phyloP scores from a whole-genome alignment of 2,888 invertebrate species.

The Chironomus riparius region DNA sequence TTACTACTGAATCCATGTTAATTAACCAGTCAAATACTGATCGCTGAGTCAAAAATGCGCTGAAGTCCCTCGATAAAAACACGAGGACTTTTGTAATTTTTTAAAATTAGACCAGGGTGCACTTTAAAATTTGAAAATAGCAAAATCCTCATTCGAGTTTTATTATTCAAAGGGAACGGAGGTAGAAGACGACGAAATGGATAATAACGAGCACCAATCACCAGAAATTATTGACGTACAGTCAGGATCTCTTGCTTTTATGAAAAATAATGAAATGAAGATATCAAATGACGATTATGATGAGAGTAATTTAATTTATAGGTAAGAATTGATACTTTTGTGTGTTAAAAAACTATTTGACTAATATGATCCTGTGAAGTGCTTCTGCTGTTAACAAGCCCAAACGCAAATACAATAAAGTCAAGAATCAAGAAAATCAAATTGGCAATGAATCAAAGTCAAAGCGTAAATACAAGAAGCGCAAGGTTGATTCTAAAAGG shows the following conservation, averaged over 20 bases:
- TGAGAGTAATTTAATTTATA: conserved; percentile 21
- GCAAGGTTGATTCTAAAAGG: not conserved
- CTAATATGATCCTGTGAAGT: too few species aligned
- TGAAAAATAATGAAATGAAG: not conserved
- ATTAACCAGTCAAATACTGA: too few species aligned
- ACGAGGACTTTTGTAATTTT: too few species aligned
- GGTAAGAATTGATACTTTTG: not conserved
- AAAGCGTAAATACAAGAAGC: not conserved
- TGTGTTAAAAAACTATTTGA: too few species aligned
- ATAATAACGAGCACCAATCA: not conserved
- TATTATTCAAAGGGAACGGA: not conserved
- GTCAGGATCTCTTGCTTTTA: not conserved
- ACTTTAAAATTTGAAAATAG: too few species aligned
- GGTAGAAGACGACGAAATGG: not conserved
- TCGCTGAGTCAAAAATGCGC: too few species aligned
- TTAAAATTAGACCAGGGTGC: too few species aligned
- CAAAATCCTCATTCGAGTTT: not conserved
- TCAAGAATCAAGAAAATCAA: not conserved
- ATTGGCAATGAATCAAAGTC: too few species aligned
- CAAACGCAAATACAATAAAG: not conserved
- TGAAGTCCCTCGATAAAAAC: too few species aligned
- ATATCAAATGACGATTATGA: not conserved
- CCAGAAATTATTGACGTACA: not conserved
- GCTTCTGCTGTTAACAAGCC: not conserved
- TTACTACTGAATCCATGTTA: too few species aligned